phyloP scores from a whole-genome alignment of 2,888 invertebrate species.

The Yponomeuta sedellus region DNA sequence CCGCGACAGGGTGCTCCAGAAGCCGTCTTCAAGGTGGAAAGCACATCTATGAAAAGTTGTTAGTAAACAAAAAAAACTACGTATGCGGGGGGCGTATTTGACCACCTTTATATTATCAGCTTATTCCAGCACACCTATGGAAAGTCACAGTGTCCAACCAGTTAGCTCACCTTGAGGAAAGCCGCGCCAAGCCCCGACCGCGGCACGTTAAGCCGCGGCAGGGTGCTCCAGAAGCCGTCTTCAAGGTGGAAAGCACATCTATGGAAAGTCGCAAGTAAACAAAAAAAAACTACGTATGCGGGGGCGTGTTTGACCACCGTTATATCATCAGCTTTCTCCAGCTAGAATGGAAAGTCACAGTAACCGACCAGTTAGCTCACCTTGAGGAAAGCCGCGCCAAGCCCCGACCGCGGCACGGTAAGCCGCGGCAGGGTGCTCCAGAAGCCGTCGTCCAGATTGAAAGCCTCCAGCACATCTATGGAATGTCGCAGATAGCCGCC shows the following conservation, averaged over 20 bases:
- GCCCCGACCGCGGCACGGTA: conserved; percentile 91
- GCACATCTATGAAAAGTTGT: neutral
- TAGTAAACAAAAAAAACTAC: too few species aligned
- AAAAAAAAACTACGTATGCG: too few species aligned
- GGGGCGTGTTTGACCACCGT: conserved; percentile 88
- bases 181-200: conserved; percentile 91
- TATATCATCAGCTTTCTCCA: conserved; percentile 85
- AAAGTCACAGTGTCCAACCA: too few species aligned
- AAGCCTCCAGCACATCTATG: conserved; percentile 91
- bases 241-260: conserved; percentile 81
- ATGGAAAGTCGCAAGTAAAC: neutral
- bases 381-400: conserved; percentile 90
- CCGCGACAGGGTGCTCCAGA: conserved; percentile 61
- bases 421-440: conserved; percentile 90
- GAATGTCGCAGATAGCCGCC: conserved; percentile 94
- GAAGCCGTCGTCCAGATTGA: conserved; percentile 88
- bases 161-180: conserved; percentile 79
- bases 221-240: too few species aligned
- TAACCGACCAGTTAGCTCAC: conserved; percentile 35
- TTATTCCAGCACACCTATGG: conserved; percentile 71
- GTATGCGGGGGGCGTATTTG: conserved; percentile 82
- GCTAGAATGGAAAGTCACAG: too few species aligned
- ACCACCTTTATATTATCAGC: conserved; percentile 86
- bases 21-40: conserved; percentile 77
- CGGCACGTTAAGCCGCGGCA: too few species aligned